Percentiles rank a stretch among this genome's conserved stretches.
Conservation (phyloP, 2,113 vertebrate species). For the Psammodynastes pulverulentus region DNA sequence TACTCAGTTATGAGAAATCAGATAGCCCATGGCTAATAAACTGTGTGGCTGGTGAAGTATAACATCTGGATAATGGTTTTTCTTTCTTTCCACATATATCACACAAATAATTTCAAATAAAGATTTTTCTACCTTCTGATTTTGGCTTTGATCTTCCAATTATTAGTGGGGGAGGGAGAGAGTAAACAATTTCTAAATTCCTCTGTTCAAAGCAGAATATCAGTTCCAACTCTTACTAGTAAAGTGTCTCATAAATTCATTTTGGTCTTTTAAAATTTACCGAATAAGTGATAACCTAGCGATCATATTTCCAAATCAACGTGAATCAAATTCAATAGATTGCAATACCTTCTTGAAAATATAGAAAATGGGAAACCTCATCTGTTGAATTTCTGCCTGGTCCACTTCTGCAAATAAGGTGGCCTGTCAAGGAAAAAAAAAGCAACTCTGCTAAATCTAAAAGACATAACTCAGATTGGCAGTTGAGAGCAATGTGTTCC, state of each 20-base stretch:
- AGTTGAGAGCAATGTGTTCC: constrained; percentile 49
- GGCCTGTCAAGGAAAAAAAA: background rate
- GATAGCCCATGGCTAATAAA: background rate
- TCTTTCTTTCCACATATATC: background rate
- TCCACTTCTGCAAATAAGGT: background rate
- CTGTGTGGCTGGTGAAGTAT: background rate
- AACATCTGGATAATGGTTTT: background rate
- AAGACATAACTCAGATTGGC: constrained; percentile 59
- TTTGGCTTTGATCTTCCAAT: background rate
- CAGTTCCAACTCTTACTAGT: background rate
- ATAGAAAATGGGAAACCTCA: background rate
- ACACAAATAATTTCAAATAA: background rate
- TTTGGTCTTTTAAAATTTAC: background rate
- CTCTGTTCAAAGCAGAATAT: background rate
- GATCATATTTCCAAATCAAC: background rate
- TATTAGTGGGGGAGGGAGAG: accelerated
- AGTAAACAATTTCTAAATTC: background rate
- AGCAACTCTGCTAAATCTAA: constrained; percentile 16
- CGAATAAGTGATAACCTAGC: background rate
- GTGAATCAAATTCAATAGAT: background rate
- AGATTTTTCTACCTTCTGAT: background rate
- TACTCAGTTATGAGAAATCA: background rate
- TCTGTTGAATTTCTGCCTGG: background rate
- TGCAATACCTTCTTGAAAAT: background rate
- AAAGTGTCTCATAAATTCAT: background rate